A percentile compares a stretch with the other conserved stretches of the same genome.
phyloP scores from a whole-genome alignment of 2,797 vertebrate genomes.

The Alectoris magna region DNA sequence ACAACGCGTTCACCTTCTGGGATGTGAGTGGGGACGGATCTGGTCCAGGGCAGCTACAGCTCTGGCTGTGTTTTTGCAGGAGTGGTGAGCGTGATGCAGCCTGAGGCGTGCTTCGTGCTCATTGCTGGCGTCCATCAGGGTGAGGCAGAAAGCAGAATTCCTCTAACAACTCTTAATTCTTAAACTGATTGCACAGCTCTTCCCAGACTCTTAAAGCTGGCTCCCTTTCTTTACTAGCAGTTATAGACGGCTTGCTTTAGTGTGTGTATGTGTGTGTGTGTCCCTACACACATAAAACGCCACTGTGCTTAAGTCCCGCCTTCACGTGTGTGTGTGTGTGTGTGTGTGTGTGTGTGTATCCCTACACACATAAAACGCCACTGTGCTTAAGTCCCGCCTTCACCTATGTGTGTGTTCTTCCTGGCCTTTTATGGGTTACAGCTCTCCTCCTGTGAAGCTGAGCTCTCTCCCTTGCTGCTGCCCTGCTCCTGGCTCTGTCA shows the following conservation, averaged over 20 bases:
- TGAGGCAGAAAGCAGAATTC: not conserved
- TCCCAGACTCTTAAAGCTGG: not conserved
- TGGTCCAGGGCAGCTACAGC: not conserved
- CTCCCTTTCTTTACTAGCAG: not conserved
- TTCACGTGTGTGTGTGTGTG: not conserved
- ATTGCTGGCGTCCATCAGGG: accelerated
- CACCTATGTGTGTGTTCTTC: not conserved
- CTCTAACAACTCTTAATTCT: not conserved
- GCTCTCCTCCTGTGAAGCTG: not conserved
- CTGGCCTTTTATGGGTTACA: not conserved
- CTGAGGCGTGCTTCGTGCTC: accelerated
- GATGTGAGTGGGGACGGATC: not conserved
- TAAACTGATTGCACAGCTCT: not conserved
- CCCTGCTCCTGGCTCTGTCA: not conserved
- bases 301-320: not conserved
- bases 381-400: not conserved
- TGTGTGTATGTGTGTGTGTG: too few relatives aligned
- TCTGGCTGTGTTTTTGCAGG: not conserved
- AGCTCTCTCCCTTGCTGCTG: not conserved
- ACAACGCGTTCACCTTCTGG: not conserved
- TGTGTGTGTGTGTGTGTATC: too few relatives aligned
- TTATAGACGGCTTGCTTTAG: not conserved
- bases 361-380: too few relatives aligned
- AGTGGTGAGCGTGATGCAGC: too few relatives aligned
- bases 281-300: too few relatives aligned